phyloP scores from a whole-genome alignment of 1,140 invertebrate genomes.

The Penaeus chinensis region DNA sequence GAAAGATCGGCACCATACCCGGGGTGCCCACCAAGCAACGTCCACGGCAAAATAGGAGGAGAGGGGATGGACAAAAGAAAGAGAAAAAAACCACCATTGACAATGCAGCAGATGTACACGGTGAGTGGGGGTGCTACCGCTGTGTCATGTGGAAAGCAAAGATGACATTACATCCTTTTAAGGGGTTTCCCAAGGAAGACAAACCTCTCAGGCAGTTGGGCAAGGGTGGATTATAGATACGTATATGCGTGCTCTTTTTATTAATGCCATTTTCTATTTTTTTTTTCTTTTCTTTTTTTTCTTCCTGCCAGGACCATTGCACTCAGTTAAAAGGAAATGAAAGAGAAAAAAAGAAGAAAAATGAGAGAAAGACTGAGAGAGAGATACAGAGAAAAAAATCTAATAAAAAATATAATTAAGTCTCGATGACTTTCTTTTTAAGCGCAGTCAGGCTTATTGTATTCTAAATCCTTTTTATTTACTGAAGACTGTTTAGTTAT shows the following conservation, averaged over 20 bases:
- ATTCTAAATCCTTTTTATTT: too few relatives aligned
- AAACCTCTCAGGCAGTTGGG: too few relatives aligned
- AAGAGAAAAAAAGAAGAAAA: too few relatives aligned
- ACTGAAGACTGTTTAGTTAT: neutral
- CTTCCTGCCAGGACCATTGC: too few relatives aligned
- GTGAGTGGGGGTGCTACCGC: constrained; percentile 38
- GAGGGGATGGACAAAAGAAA: constrained; percentile 53
- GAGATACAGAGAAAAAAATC: too few relatives aligned
- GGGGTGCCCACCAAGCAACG: constrained; percentile 47
- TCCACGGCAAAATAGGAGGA: constrained; percentile 56
- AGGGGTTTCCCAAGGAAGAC: constrained; percentile 9
- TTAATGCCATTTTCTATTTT: too few relatives aligned
- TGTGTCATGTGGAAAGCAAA: constrained; percentile 44
- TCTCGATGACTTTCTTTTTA: neutral
- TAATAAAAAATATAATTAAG: too few relatives aligned
- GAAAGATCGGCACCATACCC: constrained; percentile 40
- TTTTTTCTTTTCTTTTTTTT: too few relatives aligned
- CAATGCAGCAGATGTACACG: constrained; percentile 55
- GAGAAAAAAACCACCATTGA: constrained; percentile 54
- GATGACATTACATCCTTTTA: constrained; percentile 38
- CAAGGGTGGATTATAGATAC: too few relatives aligned
- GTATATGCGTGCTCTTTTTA: too few relatives aligned
- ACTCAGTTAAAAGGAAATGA: too few relatives aligned
- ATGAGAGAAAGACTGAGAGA: too few relatives aligned
- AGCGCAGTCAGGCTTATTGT: neutral